Base-by-base conservation (phyloP, 92 coral and sea anemone genomes). In the Parazoanthus darwini region DNA sequence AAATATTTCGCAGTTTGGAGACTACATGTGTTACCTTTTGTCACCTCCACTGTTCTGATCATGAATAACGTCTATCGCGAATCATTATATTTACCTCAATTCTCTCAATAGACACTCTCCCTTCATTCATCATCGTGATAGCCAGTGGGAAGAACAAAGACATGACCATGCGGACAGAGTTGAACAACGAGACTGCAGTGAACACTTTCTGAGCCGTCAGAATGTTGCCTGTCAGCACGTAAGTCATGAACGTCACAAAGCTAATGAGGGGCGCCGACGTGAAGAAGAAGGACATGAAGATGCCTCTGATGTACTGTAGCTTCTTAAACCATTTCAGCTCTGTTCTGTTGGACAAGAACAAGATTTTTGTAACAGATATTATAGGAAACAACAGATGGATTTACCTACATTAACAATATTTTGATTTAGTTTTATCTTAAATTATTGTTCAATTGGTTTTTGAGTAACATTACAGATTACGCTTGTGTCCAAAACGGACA, bases 151-250 rank as follows among this genome's bases (percentile, higher is more conserved):
- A 94, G 50, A 89, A 89, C 85, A 91, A 86, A 25, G 95, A 92
- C 93, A 90, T 93, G 75, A 93, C 94, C 74, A 91, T 68, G 37
- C 98, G 94, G 16, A 94, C 90, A 74, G 98, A 92, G 77, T 90
- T 93, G 93, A 94, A 94, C 42, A 94, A 86, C 0, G 94, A 90
- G 26, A 93, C 92, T 25, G 96, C 94, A 11, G 98, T 94, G 90
- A 94, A 94, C 44, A 94, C 96, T 88, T 93, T 94, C 75, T 92
- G 90, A 3, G 96, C 95, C 14, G 98, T 94, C 33, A 94, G 88
- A 50, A 83, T 82, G 79, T 94, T 91, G 15, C 95, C 98, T 48
- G 93, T 84, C 88, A 93, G 43, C n/a, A 94, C 96, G 48, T 91
- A 94, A 3, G 95, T 87, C 75, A 90, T 73, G 88, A 94, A 94